Base-by-base conservation (phyloP, 1,140 invertebrate species). In the Panulirus ornatus region DNA sequence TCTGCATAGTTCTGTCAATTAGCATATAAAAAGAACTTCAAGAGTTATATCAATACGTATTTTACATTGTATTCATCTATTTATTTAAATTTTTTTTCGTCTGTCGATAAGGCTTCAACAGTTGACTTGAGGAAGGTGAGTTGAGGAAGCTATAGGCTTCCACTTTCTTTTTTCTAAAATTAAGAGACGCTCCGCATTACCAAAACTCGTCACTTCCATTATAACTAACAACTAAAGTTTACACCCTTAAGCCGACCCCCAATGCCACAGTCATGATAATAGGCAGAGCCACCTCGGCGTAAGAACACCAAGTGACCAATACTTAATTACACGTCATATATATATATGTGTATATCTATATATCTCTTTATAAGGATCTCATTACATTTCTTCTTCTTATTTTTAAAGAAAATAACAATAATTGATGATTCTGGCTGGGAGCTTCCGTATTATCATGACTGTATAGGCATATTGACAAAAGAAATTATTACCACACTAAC, bases 401-500 rank as follows among this genome's bases (percentile, higher is more conserved):
- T 0, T 6, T 9, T 0, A 66, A 8, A 30, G 0, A 3, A 30
- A 58, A 0, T 30, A 30, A 66, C 30, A 30, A 66, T 66, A 30
- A 47, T 66, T 30, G 0, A n/a, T n/a, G n/a, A n/a, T n/a, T n/a
- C n/a, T n/a, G n/a, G n/a, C n/a, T n/a, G n/a, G n/a, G n/a, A n/a
- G n/a, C n/a, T n/a, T n/a, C n/a, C n/a, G 0, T 66, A 30, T 11
- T 30, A 5, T 66, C n/a, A 66, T 66, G 58, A 66, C 58, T 66
- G 30, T 30, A 2, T 63, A n/a, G 58, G n/a, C n/a, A 66, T 30
- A 5, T 8, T 5, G 58, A 34, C n/a, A 66, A 66, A 66, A 58
- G 16, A 30, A 30, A 66, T n/a, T 22, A 83, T 83, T 89, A 89
- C 88, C 70, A 73, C 71, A 76, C 88, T 89, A 89, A 73, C 88